These are phyloP conservation scores for Hippoglossus hippoglossus DNA, from an alignment of 2,797 vertebrate species.

Conservation along the genomic window DNA sequence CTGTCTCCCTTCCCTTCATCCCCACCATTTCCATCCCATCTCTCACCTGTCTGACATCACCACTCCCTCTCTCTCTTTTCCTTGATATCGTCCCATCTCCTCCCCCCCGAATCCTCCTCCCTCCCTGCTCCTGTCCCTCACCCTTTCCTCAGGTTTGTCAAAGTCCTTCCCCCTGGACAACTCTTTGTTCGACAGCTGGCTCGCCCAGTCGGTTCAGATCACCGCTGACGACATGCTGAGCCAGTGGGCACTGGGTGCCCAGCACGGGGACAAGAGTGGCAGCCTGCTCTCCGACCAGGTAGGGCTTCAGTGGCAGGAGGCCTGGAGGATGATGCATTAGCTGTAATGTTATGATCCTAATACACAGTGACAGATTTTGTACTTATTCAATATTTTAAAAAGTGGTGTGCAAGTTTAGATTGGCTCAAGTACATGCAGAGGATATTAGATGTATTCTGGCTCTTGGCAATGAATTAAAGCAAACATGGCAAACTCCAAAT, in stretches of 20 bases:
- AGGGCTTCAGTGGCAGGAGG: slow-evolving; percentile 25
- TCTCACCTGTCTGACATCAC: background rate
- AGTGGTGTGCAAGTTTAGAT: background rate
- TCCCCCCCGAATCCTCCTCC: background rate
- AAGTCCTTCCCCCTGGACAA: slow-evolving; percentile 94
- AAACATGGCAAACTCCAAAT: slow-evolving; percentile 31
- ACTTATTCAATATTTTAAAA: no score
- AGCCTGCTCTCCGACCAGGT: slow-evolving; percentile 93
- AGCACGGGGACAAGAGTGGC: slow-evolving; percentile 87
- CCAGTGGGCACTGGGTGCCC: slow-evolving; percentile 92
- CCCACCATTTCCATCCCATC: background rate
- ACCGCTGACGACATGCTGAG: slow-evolving; percentile 95
- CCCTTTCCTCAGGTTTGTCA: slow-evolving; percentile 85
- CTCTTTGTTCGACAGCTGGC: slow-evolving; percentile 96
- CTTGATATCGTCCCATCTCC: background rate
- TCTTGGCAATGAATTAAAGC: slow-evolving; percentile 19
- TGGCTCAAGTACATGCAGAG: background rate
- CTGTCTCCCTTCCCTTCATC: background rate
- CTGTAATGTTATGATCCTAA: background rate
- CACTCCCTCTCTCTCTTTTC: background rate
- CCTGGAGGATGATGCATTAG: background rate
- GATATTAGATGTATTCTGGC: slow-evolving; percentile 6
- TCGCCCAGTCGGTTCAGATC: slow-evolving; percentile 96
- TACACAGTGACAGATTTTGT: no score
- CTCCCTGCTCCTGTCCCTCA: background rate